These are phyloP conservation scores for Selenia dentaria DNA, from an alignment of 2,888 invertebrate species.

Conservation along the genomic window DNA sequence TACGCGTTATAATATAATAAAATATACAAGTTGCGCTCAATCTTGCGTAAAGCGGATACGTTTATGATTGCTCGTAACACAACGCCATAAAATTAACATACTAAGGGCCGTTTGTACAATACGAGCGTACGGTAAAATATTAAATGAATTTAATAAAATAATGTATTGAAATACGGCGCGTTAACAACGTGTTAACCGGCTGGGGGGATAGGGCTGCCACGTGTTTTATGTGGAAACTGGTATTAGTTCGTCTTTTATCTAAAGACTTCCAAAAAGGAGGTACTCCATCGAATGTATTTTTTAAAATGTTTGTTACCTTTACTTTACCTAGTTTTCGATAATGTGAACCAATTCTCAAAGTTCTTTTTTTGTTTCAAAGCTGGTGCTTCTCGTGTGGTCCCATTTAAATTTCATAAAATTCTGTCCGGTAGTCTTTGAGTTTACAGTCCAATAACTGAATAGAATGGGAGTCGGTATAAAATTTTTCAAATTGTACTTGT, in stretches of 20 bases:
- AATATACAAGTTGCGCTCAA: slow-evolving; percentile 27
- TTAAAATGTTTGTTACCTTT: no score
- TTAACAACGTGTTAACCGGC: slow-evolving; percentile 53
- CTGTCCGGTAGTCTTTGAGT: no score
- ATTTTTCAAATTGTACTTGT: no score
- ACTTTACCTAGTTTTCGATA: no score
- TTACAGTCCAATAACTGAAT: no score
- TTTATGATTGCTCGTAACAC: slow-evolving; percentile 23
- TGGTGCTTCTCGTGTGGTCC: no score
- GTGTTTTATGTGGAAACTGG: not conserved
- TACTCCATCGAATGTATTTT: no score
- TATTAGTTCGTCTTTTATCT: not conserved
- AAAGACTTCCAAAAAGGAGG: no score
- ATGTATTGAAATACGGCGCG: slow-evolving; percentile 51
- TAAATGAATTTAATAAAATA: slow-evolving; percentile 44
- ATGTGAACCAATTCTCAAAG: no score
- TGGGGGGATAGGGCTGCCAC: slow-evolving; percentile 40
- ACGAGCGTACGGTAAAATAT: slow-evolving; percentile 35
- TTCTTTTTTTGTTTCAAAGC: no score
- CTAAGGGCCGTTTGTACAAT: slow-evolving; percentile 27
- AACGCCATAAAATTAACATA: slow-evolving; percentile 40
- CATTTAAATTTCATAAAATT: no score
- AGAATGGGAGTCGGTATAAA: no score
- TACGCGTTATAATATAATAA: slow-evolving; percentile 16
- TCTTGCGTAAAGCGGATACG: slow-evolving; percentile 37